Percentiles rank a stretch among this genome's conserved stretches.
Conservation (phyloP, 2,113 vertebrate species). For the Tetrax tetrax region DNA sequence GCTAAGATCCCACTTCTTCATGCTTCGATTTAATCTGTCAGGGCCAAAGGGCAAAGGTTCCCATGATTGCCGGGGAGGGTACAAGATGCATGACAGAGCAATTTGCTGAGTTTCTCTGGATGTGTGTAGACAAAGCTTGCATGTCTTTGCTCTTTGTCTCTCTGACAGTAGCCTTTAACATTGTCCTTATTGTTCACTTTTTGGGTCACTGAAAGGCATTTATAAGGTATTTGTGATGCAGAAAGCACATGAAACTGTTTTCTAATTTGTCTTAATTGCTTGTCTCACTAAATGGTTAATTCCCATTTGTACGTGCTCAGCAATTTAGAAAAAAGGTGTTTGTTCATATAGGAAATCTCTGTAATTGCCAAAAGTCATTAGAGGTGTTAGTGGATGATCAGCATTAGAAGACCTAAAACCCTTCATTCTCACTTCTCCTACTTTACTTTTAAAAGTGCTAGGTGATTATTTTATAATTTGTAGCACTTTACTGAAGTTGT, state of each 20-base stretch:
- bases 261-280: slow-evolving; percentile 90
- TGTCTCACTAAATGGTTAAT: slow-evolving; percentile 79
- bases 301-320: slow-evolving; percentile 70
- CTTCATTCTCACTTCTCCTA: slow-evolving; percentile 27
- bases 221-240: slow-evolving; percentile 71
- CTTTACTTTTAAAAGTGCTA: neutral
- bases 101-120: slow-evolving; percentile 85
- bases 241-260: slow-evolving; percentile 75
- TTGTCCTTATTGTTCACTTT: slow-evolving; percentile 80
- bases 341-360: slow-evolving; percentile 76
- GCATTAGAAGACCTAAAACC: slow-evolving; percentile 39
- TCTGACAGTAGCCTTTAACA: slow-evolving; percentile 82
- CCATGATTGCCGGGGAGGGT: slow-evolving; percentile 77
- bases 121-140: slow-evolving; percentile 80
- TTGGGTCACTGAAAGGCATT: slow-evolving; percentile 83
- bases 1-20: slow-evolving; percentile 62
- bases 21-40: slow-evolving; percentile 74
- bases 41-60: slow-evolving; percentile 76
- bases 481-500: neutral
- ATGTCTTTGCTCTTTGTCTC: slow-evolving; percentile 67
- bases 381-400: slow-evolving; percentile 33
- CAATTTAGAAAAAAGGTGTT: slow-evolving; percentile 72
- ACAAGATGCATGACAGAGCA: slow-evolving; percentile 87
- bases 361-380: slow-evolving; percentile 71
- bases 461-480: neutral